Base-by-base conservation (phyloP, 2,888 invertebrate species). In the Agonopterix alstromeriana region DNA sequence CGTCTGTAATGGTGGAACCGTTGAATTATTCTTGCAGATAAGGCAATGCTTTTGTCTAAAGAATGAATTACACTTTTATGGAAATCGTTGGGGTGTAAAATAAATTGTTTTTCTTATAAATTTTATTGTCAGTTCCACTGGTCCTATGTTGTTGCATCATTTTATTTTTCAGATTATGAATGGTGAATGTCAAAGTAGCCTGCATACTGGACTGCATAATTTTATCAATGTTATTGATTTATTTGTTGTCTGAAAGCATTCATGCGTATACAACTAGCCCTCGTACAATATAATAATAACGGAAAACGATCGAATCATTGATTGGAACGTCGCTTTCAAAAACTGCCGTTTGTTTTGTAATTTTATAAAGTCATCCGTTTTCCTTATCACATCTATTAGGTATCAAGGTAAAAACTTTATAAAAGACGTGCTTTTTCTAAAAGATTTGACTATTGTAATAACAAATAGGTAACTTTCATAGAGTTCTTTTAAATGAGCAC, bases 1-100 rank as follows among this genome's bases (percentile, higher is more conserved):
- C 63, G 69, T 63, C 70, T 67, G 70, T 77, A 76, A 68, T 76
- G 73, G 66, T 67, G 60, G 66, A 68, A 73, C 67, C 77, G 78
- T 42, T 81, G 79, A 84, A 73, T 78, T 78, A 81, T 77, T 70
- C 73, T 61, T 53, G 55, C 57, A 65, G 77, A 82, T 82, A 82
- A 82, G 65, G 67, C 67, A 68, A 66, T 62, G 66, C 66, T 67
- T 70, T 70, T 71, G 70, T 73, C 70, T 71, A 71, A 71, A 71
- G 70, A 71, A 77, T 70, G 61, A 67, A 63, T 65, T 67, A 67
- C 63, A 60, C 63, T 66, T 50, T 47, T 51, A 52, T 47, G 42
- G 42, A 11, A 42, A 42, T 38, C n/a, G 38, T 38, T 38, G 38
- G n/a, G 38, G 9, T 27, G 27, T 27, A 27, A 27, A 27, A 27